Conservation (phyloP, 92 coral and sea anemone genomes). For the Epizoanthus ramosus region DNA sequence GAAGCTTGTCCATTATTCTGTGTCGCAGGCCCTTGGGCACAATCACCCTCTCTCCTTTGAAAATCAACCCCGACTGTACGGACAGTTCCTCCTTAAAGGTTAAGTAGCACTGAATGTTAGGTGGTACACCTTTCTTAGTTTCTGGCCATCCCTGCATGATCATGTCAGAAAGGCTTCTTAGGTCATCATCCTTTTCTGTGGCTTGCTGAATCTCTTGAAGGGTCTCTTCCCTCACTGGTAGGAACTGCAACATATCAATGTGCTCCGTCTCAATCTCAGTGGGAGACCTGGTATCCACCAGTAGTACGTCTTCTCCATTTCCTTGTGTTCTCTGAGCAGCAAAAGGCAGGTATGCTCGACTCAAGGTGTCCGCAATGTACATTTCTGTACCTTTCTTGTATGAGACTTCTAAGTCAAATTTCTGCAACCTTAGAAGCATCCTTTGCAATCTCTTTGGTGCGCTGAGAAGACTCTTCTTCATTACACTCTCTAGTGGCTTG, state of each 20-base stretch:
- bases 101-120: conserved; percentile 1
- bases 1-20: conserved; percentile 39
- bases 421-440: conserved; percentile 45
- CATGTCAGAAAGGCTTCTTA: not conserved
- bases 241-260: conserved; percentile 4
- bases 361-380: conserved; percentile 32
- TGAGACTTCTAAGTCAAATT: conserved; percentile 32
- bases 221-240: conserved; percentile 8
- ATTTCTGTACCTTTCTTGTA: conserved; percentile 29
- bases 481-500: conserved; percentile 40
- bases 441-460: conserved; percentile 56
- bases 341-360: conserved; percentile 34
- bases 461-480: conserved; percentile 47
- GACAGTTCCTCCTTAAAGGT: conserved; percentile 37
- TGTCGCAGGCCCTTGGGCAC: conserved; percentile 38
- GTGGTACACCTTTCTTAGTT: not conserved
- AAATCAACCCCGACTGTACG: conserved; percentile 42
- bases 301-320: conserved; percentile 12
- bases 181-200: not conserved
- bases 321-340: not conserved
- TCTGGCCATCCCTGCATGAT: conserved; percentile 34
- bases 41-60: conserved; percentile 48
- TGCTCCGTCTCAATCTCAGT: conserved; percentile 27
- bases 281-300: conserved; percentile 30
- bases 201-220: conserved; percentile 9